These are phyloP conservation scores for Hydriomena furcata DNA, from an alignment of 2,888 invertebrate species.

Conservation along the genomic window DNA sequence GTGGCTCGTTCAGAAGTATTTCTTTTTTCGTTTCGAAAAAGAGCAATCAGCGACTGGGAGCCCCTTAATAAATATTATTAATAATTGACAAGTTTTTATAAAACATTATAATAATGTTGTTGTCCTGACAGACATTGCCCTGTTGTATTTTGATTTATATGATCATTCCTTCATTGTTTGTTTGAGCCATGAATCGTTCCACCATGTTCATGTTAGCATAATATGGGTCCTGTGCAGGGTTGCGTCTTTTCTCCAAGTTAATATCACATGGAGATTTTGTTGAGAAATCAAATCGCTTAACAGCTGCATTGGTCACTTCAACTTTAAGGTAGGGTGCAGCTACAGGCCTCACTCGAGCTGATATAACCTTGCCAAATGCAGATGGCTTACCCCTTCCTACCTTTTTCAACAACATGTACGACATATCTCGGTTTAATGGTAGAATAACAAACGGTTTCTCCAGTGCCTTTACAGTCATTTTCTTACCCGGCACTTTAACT, in stretches of 20 bases:
- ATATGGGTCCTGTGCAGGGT: conserved; percentile 38
- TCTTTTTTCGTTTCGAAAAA: too few relatives aligned
- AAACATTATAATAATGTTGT: background rate
- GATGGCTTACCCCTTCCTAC: conserved; percentile 56
- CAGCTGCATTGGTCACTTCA: conserved; percentile 37
- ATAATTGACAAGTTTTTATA: too few relatives aligned
- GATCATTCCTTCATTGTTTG: conserved; percentile 6
- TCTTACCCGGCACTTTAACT: conserved; percentile 5
- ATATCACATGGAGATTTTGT: conserved; percentile 68
- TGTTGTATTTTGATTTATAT: background rate
- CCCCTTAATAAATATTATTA: too few relatives aligned
- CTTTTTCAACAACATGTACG: conserved; percentile 56
- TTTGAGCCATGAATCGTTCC: conserved; percentile 32
- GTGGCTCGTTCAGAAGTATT: too few relatives aligned
- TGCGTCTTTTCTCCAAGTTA: conserved; percentile 53
- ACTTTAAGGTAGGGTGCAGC: conserved; percentile 60
- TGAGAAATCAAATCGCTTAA: conserved; percentile 60
- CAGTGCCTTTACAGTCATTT: background rate
- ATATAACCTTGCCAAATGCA: conserved; percentile 63
- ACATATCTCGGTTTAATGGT: conserved; percentile 51
- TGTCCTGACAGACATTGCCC: too few relatives aligned
- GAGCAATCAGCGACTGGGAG: too few relatives aligned
- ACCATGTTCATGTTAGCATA: conserved; percentile 33
- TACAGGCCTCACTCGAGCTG: conserved; percentile 52
- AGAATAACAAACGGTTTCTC: conserved; percentile 20